Evolutionary conservation across 2,888 invertebrate genomes (phyloP).

Genomic region (Cylindroiulus punctatus): DNA sequence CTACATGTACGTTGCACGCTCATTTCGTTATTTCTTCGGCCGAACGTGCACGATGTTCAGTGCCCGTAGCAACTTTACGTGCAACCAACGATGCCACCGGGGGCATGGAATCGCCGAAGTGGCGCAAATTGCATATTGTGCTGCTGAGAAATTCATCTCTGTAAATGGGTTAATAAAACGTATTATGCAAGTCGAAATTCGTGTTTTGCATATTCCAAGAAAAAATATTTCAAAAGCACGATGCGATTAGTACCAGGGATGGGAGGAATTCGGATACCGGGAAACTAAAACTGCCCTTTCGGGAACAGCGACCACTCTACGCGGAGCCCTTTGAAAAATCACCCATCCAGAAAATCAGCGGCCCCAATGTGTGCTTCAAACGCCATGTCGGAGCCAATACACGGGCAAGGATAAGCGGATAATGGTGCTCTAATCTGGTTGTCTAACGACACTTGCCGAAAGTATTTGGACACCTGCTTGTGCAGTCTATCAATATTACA

Average conservation of each 20-base stretch:
- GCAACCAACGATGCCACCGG: neutral
- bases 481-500: no score
- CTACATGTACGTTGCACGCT: neutral
- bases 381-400: no score
- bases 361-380: no score
- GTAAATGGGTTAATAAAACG: neutral
- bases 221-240: neutral
- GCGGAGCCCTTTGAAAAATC: neutral
- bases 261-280: neutral
- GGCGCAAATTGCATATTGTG: constrained; percentile 3
- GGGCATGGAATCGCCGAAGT: neutral
- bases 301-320: neutral
- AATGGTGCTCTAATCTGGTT: no score
- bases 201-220: neutral
- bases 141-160: neutral
- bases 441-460: no score
- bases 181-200: constrained; percentile 26
- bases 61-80: neutral
- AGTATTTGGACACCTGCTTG: no score
- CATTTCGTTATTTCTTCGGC: neutral
- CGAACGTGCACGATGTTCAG: neutral
- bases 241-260: neutral
- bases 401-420: no score
- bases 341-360: no score
- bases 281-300: no score